phyloP scores from a whole-genome alignment of 2,113 vertebrate genomes.

The Urocynchramus pylzowi region DNA sequence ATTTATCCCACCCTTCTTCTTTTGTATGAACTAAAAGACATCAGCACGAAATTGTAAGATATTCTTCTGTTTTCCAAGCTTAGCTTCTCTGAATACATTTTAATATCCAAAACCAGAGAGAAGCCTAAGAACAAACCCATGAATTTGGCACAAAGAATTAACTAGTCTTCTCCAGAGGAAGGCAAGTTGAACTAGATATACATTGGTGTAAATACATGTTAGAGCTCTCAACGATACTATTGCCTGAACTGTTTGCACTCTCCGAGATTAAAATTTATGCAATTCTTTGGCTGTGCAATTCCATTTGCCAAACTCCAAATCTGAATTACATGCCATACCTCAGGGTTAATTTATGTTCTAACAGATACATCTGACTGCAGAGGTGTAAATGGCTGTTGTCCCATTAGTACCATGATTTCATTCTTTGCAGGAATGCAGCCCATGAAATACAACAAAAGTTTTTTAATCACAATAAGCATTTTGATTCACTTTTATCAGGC shows the following conservation, averaged over 20 bases:
- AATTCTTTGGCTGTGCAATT: not conserved
- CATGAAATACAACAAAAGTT: not conserved
- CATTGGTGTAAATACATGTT: not conserved
- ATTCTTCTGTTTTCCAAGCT: not conserved
- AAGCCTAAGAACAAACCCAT: not conserved
- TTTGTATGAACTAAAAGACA: not conserved
- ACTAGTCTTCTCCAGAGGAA: not conserved
- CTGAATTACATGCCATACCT: not conserved
- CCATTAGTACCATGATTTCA: not conserved
- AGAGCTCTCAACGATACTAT: not conserved
- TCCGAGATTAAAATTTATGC: not conserved
- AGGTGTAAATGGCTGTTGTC: not conserved
- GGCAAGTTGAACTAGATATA: not conserved
- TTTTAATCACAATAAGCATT: not conserved
- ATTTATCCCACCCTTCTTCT: not conserved
- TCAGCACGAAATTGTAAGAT: not conserved
- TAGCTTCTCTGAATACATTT: not conserved
- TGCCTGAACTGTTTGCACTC: not conserved
- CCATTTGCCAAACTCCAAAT: not conserved
- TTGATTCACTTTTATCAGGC: not conserved
- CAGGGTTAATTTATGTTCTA: not conserved
- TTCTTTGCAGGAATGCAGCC: not conserved
- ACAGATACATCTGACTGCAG: not conserved
- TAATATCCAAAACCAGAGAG: not conserved
- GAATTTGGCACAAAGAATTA: not conserved